These are phyloP conservation scores for Nesoenas mayeri DNA, from an alignment of 2,113 vertebrate genomes.

Conservation along the genomic window DNA sequence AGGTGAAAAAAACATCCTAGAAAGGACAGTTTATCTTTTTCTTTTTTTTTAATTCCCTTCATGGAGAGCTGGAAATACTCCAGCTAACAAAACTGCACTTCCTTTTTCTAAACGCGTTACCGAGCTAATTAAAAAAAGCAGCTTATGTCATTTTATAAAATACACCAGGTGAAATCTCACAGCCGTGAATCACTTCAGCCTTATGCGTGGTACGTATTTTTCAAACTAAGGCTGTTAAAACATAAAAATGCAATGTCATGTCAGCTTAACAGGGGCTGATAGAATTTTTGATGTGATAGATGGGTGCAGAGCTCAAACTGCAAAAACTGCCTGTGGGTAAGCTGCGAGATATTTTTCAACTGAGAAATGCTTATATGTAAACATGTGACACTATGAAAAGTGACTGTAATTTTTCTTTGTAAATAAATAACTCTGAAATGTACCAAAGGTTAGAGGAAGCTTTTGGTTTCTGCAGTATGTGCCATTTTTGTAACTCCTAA, in stretches of 20 bases:
- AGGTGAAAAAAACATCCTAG: neutral
- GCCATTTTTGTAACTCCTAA: neutral
- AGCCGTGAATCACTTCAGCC: neutral
- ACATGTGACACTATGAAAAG: slow-evolving; percentile 44
- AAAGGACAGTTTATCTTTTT: neutral
- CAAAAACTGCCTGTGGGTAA: slow-evolving; percentile 43
- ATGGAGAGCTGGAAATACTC: neutral
- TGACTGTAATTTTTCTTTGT: slow-evolving; percentile 47
- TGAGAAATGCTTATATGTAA: slow-evolving; percentile 44
- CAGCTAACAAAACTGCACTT: neutral
- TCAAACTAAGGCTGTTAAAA: slow-evolving; percentile 24
- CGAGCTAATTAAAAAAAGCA: neutral
- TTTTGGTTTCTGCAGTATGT: neutral
- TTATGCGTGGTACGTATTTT: neutral
- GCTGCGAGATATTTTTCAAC: slow-evolving; percentile 41
- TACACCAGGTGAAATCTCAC: neutral
- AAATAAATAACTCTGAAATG: slow-evolving; percentile 26
- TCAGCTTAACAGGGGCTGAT: slow-evolving; percentile 22
- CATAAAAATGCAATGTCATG: slow-evolving; percentile 32
- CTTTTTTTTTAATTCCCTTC: neutral
- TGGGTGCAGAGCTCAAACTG: slow-evolving; percentile 26
- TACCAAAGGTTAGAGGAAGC: neutral
- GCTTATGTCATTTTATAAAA: neutral
- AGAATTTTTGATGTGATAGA: slow-evolving; percentile 31
- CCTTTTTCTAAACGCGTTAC: neutral